phyloP scores from a whole-genome alignment of 2,113 vertebrate species.

The Gila orcuttii region DNA sequence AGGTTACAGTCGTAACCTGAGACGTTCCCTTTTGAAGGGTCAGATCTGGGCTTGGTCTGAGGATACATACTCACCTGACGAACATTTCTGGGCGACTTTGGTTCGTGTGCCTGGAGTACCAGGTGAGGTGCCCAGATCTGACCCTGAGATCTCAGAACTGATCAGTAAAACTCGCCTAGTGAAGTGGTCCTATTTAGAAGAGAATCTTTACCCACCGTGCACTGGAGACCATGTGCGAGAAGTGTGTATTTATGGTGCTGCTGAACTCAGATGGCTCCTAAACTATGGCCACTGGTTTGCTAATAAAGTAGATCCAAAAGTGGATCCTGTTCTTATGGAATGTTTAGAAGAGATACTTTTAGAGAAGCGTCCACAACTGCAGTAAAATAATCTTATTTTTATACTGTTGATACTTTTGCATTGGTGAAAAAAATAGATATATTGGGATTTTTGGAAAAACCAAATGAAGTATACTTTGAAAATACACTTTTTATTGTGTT shows the following conservation, averaged over 20 bases:
- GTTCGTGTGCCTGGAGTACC: constrained; percentile 85
- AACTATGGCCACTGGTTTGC: constrained; percentile 89
- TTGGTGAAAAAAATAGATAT: not conserved
- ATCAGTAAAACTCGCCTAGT: constrained; percentile 89
- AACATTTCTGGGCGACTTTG: constrained; percentile 93
- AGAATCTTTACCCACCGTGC: constrained; percentile 82
- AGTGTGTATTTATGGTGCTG: constrained; percentile 86
- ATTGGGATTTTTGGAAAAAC: not conserved
- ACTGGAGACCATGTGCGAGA: constrained; percentile 84
- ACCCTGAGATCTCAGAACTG: constrained; percentile 85
- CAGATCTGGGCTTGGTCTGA: constrained; percentile 88
- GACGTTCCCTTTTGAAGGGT: too few relatives aligned
- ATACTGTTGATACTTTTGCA: not conserved
- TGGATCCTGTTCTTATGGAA: constrained; percentile 87
- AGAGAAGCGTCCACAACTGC: not conserved
- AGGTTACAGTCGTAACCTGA: too few relatives aligned
- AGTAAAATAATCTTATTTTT: not conserved
- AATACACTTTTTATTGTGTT: not conserved
- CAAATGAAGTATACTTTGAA: not conserved
- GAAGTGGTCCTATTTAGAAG: constrained; percentile 89
- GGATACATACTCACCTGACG: constrained; percentile 92
- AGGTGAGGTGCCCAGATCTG: constrained; percentile 78
- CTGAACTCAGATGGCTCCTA: constrained; percentile 89
- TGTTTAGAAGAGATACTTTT: constrained; percentile 86
- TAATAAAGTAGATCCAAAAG: constrained; percentile 90